These are phyloP conservation scores for Dunckerocampus dactyliophorus DNA, from an alignment of 2,113 vertebrate species.

Conservation along the genomic window DNA sequence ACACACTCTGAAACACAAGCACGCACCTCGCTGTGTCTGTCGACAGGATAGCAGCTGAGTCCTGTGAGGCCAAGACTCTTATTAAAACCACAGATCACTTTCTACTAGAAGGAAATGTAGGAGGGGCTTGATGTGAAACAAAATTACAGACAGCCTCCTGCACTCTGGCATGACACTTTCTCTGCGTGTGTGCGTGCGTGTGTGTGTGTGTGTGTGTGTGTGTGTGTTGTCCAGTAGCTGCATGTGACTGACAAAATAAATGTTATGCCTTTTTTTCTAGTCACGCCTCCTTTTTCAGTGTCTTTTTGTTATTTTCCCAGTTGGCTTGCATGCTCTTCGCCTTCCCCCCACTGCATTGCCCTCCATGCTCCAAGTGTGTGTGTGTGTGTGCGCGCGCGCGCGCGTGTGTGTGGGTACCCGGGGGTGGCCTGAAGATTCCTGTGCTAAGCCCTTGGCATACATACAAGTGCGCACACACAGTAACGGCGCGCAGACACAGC, in stretches of 20 bases:
- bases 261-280: conserved; percentile 17
- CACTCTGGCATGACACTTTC: conserved; percentile 36
- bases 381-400: no score
- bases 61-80: conserved; percentile 90
- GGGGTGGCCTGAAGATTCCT: conserved; percentile 96
- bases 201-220: conserved; percentile 18
- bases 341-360: conserved; percentile 11
- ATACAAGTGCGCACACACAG: conserved; percentile 71
- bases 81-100: conserved; percentile 99
- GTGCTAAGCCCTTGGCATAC: conserved; percentile 96
- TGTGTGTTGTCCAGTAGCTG: conserved; percentile 23
- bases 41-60: conserved; percentile 95
- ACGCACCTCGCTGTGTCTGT: conserved; percentile 54
- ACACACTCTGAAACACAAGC: conserved; percentile 24
- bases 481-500: conserved; percentile 78
- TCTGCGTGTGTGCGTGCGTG: conserved; percentile 12
- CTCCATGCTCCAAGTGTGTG: not conserved
- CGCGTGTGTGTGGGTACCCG: conserved; percentile 36
- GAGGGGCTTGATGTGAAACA: conserved; percentile 71
- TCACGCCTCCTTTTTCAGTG: conserved; percentile 7
- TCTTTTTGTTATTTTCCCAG: not conserved
- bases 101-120: conserved; percentile 64
- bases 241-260: conserved; percentile 51
- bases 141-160: conserved; percentile 74
- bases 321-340: conserved; percentile 12